Evolutionary conservation across 53 echinoderm and acorn worm genomes (phyloP), one percentile per base, ranked within the genome.

Genomic region (Holothuria leucospilota): DNA sequence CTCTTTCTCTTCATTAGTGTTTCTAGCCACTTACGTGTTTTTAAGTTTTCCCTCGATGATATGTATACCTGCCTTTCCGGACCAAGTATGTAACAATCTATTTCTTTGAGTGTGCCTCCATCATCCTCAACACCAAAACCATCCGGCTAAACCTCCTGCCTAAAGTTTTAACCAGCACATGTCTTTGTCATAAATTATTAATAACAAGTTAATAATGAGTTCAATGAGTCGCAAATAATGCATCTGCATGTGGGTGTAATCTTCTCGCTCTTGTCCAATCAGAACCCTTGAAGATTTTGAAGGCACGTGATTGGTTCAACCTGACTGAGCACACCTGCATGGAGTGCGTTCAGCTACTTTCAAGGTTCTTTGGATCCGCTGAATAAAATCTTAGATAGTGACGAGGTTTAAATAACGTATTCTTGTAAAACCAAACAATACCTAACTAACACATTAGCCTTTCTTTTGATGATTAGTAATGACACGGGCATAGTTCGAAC

Each of bases 251-350:
- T 39, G 23, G 52, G 51, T 51, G 75, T 51, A 75, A 75, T 25
- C 75, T 49, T 52, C 12, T 5, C 13, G 75, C 51, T 75, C 49
- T 75, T 49, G 75, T 75, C 75, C 75, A 75, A 75, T 75, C 75
- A 75, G 51, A 51, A 75, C 53, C 49, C 15, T 51, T 24, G 38
- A 75, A 75, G 23, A 49, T 49, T 75, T 75, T 75, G 26, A 23
- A 75, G 53, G 75, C 75, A 75, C 75, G 20, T 75, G 75, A 75
- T 75, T 75, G 75, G 75, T 75, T 75, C 75, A 52, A 75, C 51
- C 75, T 75, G 75, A 75, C 51, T 75, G 75, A 75, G 39, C 75
- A 75, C 75, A 75, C 75, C 75, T 75, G 75, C 75, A 26, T 20
- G 56, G 18, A 56, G 16, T 56, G 56, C 18, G 56, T 56, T 56